Evolutionary conservation across 2,888 invertebrate species (phyloP), one percentile per base, ranked within the genome.

Genomic region (Agrypnus murinus): DNA sequence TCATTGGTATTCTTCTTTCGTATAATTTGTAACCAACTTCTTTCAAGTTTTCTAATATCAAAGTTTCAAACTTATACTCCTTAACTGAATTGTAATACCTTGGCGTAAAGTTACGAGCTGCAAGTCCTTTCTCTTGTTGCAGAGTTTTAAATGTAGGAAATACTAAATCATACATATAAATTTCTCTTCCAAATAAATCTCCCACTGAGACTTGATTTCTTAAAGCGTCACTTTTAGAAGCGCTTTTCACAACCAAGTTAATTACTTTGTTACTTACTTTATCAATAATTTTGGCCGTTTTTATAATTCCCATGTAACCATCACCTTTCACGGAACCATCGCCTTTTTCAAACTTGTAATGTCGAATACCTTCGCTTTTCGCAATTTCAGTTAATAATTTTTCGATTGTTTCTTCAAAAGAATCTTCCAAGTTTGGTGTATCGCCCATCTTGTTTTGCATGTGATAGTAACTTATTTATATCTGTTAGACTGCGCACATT

Each of bases 1-100:
- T 72, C 74, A 83, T 79, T 8, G 77, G 75, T 12, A 70, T 64
- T 31, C 74, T 78, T 10, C 78, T 72, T 57, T 81, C 73, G 76
- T 79, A 79, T 43, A 82, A 46, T 9, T 75, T 63, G 68, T 76
- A 83, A 0, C 78, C 79, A 12, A 31, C 25, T 12, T 68, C 65
- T 59, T 77, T 78, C 32, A 82, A 48, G 67, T 83, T 81, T 74
- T 80, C 78, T 65, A 83, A 58, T 8, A 81, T 74, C 5, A 83
- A 53, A 0, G 63, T 50, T 69, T 80, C 79, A 9, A 5, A n/a
- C 7, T 58, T 59, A 0, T 46, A 8, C 12, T 12, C 50, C 6
- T n/a, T 17, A 3, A 2, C 5, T n/a, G 50, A 38, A 2, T 17
- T 10, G 32, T 66, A 66, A 25, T n/a, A 48, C 10, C 38, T 66